Conservation (phyloP, 2,113 vertebrate species). For the Dryoscopus gambensis region DNA sequence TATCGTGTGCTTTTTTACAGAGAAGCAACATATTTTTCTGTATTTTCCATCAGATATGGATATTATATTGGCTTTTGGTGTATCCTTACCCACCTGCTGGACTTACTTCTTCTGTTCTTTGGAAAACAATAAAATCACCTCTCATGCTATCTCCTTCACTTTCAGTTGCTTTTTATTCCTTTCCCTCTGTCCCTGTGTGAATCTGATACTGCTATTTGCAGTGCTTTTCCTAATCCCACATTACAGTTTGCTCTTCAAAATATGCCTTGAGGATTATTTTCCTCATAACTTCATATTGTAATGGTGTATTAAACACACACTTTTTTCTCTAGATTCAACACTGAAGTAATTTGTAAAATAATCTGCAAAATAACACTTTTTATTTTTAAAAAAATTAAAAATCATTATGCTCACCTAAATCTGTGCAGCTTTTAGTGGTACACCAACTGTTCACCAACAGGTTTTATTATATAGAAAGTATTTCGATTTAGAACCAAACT, state of each 20-base stretch:
- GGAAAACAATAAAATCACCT: neutral
- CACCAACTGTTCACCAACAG: neutral
- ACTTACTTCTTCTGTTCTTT: neutral
- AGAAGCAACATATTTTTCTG: neutral
- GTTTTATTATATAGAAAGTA: neutral
- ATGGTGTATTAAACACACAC: neutral
- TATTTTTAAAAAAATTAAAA: neutral
- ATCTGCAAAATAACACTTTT: neutral
- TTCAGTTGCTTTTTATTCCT: neutral
- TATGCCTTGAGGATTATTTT: neutral
- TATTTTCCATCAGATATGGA: neutral
- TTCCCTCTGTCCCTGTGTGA: neutral
- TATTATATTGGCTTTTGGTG: neutral
- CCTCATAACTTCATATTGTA: neutral
- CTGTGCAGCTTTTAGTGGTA: neutral
- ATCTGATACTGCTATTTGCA: neutral
- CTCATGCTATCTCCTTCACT: neutral
- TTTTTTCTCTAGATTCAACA: neutral
- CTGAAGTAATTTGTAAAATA: neutral
- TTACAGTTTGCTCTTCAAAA: neutral
- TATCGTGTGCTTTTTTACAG: neutral
- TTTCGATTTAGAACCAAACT: neutral
- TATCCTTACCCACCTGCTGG: neutral
- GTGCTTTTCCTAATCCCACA: neutral
- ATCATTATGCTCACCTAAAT: neutral